Percentiles rank a stretch among this genome's conserved stretches.
phyloP scores from a whole-genome alignment of 2,797 vertebrate genomes.

The Crenuchus spilurus region DNA sequence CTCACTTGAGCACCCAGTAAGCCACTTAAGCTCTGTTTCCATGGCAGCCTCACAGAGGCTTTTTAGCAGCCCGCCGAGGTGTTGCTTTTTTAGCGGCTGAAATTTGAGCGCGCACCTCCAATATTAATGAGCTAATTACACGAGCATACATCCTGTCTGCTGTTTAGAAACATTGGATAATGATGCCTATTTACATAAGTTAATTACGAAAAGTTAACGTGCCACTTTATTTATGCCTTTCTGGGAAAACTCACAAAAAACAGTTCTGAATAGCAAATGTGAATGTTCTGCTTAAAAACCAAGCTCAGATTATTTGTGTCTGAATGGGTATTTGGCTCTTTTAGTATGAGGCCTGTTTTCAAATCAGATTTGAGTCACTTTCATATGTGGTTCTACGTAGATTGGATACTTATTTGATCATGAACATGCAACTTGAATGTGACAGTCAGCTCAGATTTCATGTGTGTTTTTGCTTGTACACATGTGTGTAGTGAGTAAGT shows the following conservation, averaged over 20 bases:
- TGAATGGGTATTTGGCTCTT: slow-evolving; percentile 28
- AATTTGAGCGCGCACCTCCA: slow-evolving; percentile 53
- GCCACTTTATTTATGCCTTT: slow-evolving; percentile 53
- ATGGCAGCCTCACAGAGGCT: slow-evolving; percentile 57
- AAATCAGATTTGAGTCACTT: too few relatives aligned
- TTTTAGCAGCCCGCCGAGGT: slow-evolving; percentile 41
- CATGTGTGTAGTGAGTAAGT: too few relatives aligned
- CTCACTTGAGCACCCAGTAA: slow-evolving; percentile 43
- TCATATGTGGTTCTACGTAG: too few relatives aligned
- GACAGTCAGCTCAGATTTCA: too few relatives aligned
- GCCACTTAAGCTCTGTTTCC: slow-evolving; percentile 48
- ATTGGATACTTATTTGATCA: too few relatives aligned
- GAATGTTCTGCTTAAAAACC: slow-evolving; percentile 5
- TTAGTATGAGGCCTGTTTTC: not conserved
- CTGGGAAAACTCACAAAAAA: slow-evolving; percentile 20
- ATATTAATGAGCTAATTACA: slow-evolving; percentile 69
- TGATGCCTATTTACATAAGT: slow-evolving; percentile 65
- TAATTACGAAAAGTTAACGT: slow-evolving; percentile 52
- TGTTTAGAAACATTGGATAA: slow-evolving; percentile 55
- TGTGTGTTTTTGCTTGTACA: too few relatives aligned
- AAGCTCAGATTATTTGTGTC: slow-evolving; percentile 6
- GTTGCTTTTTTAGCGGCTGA: slow-evolving; percentile 51
- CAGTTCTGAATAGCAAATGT: slow-evolving; percentile 26
- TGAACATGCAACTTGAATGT: too few relatives aligned
- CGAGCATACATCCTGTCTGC: slow-evolving; percentile 56